These are phyloP conservation scores for Linnaemya tessellans DNA, from an alignment of 2,888 invertebrate species.

Conservation along the genomic window DNA sequence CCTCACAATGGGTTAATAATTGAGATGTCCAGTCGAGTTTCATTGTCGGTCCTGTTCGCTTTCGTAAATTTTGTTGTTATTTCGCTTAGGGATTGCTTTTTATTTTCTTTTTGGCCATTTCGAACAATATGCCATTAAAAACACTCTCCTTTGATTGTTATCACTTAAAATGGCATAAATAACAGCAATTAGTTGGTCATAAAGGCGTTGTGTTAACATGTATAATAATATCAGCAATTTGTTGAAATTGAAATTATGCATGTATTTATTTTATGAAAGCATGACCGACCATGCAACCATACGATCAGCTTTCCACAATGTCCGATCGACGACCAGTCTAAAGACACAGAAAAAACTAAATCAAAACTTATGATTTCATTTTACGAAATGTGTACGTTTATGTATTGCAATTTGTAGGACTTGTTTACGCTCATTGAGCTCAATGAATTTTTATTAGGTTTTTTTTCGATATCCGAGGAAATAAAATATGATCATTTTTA, in stretches of 20 bases:
- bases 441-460: slow-evolving; percentile 27
- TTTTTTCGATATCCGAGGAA: slow-evolving; percentile 11
- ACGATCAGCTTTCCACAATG: background rate
- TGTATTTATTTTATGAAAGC: slow-evolving; percentile 5
- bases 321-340: slow-evolving; percentile 7
- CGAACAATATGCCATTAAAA: slow-evolving; percentile 56
- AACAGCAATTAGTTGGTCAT: slow-evolving; percentile 59
- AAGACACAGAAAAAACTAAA: background rate
- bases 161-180: slow-evolving; percentile 61
- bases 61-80: background rate
- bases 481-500: slow-evolving; percentile 19
- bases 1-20: slow-evolving; percentile 33
- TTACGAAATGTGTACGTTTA: background rate
- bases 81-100: background rate
- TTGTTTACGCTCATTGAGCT: slow-evolving; percentile 40
- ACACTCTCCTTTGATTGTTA: slow-evolving; percentile 48
- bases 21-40: slow-evolving; percentile 13
- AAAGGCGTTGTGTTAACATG: slow-evolving; percentile 70
- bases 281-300: slow-evolving; percentile 8
- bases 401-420: background rate
- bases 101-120: background rate
- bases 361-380: slow-evolving; percentile 10
- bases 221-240: slow-evolving; percentile 64
- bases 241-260: slow-evolving; percentile 57
- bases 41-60: background rate